A percentile compares a stretch with the other conserved stretches of the same genome.
phyloP scores from a whole-genome alignment of 2,888 invertebrate species.

The Stenichneumon culpator region DNA sequence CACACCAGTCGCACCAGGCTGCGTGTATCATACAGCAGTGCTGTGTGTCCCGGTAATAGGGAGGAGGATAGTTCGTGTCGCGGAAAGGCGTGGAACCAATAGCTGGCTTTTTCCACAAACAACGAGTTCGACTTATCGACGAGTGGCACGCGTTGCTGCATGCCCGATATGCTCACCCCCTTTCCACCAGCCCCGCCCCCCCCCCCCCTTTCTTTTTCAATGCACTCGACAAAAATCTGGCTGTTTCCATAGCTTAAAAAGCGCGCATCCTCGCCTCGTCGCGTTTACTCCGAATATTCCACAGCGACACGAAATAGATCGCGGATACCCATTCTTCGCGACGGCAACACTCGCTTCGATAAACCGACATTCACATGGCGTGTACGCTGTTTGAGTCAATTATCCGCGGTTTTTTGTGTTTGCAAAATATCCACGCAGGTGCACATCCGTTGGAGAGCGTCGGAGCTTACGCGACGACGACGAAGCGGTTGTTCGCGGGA shows the following conservation, averaged over 20 bases:
- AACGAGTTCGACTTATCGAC: conserved; percentile 80
- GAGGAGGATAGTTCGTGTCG: conserved; percentile 36
- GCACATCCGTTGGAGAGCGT: conserved; percentile 58
- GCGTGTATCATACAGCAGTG: conserved; percentile 45
- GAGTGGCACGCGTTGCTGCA: conserved; percentile 71
- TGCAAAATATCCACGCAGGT: conserved; percentile 35
- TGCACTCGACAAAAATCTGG: conserved; percentile 42
- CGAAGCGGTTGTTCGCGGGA: not conserved
- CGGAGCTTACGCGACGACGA: conserved; percentile 44
- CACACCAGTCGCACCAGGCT: conserved; percentile 56
- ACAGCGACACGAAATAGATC: conserved; percentile 15
- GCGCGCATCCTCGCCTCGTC: conserved; percentile 10
- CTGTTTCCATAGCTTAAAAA: conserved; percentile 34
- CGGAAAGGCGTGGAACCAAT: conserved; percentile 54
- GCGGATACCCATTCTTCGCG: not conserved
- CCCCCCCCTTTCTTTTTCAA: conserved; percentile 42
- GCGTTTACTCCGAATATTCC: not conserved
- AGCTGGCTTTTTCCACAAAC: conserved; percentile 57
- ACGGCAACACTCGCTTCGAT: not conserved
- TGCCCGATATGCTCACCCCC: conserved; percentile 56
- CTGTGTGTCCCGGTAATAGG: conserved; percentile 2
- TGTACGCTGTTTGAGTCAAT: not conserved
- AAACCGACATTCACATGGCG: not conserved
- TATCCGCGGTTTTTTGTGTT: not conserved
- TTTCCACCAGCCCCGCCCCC: not conserved